A percentile compares a stretch with the other conserved stretches of the same genome.
phyloP scores from a whole-genome alignment of 2,888 invertebrate species.

The Drosophila aldrichi region DNA sequence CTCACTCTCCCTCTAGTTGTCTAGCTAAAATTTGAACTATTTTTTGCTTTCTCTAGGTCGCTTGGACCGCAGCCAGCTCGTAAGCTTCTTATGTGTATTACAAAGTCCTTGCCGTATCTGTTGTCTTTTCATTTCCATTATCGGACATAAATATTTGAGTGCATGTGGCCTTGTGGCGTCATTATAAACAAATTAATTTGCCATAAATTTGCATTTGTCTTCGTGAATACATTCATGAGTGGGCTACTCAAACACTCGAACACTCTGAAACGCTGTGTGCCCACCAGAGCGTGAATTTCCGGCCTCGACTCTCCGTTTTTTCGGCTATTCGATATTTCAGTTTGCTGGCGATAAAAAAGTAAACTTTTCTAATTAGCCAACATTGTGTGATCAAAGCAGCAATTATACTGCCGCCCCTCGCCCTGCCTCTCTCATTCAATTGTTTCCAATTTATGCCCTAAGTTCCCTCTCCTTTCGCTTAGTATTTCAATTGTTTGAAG shows the following conservation, averaged over 20 bases:
- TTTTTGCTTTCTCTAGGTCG: constrained; percentile 24
- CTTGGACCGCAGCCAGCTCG: constrained; percentile 12
- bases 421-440: neutral
- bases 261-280: neutral
- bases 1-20: neutral
- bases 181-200: constrained; percentile 71
- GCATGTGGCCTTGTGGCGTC: constrained; percentile 52
- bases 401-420: constrained; percentile 64
- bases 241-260: constrained; percentile 3
- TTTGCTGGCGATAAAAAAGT: constrained; percentile 66
- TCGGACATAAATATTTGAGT: constrained; percentile 66
- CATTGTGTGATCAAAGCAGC: constrained; percentile 83
- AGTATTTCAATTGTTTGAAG: constrained; percentile 63
- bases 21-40: constrained; percentile 44
- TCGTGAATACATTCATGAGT: constrained; percentile 46
- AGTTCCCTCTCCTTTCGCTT: constrained; percentile 19
- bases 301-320: constrained; percentile 2
- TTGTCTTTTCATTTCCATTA: constrained; percentile 61
- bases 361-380: constrained; percentile 83
- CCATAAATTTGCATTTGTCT: constrained; percentile 66
- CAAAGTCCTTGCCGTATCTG: neutral
- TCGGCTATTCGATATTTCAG: constrained; percentile 56
- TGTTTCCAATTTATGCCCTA: constrained; percentile 1
- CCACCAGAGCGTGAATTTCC: constrained; percentile 34
- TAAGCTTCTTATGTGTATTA: constrained; percentile 29